Evolutionary conservation across 2,797 vertebrate species (phyloP), one percentile per base, ranked within the genome.

Genomic region (Heterohyrax brucei): DNA sequence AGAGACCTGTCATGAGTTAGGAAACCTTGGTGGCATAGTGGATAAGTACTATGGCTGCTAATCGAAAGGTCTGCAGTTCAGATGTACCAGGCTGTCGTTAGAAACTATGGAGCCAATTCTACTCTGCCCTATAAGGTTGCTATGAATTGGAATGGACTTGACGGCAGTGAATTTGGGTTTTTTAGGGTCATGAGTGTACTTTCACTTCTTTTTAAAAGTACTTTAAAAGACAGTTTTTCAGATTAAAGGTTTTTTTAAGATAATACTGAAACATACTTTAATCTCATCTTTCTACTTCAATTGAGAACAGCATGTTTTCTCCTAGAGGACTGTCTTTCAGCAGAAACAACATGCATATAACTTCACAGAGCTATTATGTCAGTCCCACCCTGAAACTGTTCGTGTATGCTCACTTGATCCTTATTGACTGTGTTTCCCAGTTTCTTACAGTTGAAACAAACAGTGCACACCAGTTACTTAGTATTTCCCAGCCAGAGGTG

Each of bases 381-480:
- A 53, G 16, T 81, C n/a, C 28, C n/a, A 16, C 5, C 30, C 30
- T 33, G 14, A 76, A 91, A 64, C 94, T 66, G 53, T 82, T 78
- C 28, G 16, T 48, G 9, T 68, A 10, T 77, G 12, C 46, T 16
- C 39, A 50, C 13, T 30, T 92, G 14, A 92, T 66, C 7, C 48
- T 88, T 33, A 6, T 89, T 89, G 53, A 82, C 28, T 48, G 4
- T 84, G 70, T 92, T 94, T 89, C 28, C 46, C 78, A 26, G 82
- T 81, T 86, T 96, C 68, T 95, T 89, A 94, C 19, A 78, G 48
- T 28, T 66, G n/a, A 82, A 89, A 61, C 73, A 90, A 81, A 61
- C 18, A 91, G 26, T n/a, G 22, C 70, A 88, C 19, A 28, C 24
- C 3, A 78, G 0, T 89, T 66, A 21, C 72, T 19, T 68, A 46